Percentiles rank a stretch among this genome's conserved stretches.
Conservation (phyloP, 1,140 invertebrate species). For the Bombus waltoni region DNA sequence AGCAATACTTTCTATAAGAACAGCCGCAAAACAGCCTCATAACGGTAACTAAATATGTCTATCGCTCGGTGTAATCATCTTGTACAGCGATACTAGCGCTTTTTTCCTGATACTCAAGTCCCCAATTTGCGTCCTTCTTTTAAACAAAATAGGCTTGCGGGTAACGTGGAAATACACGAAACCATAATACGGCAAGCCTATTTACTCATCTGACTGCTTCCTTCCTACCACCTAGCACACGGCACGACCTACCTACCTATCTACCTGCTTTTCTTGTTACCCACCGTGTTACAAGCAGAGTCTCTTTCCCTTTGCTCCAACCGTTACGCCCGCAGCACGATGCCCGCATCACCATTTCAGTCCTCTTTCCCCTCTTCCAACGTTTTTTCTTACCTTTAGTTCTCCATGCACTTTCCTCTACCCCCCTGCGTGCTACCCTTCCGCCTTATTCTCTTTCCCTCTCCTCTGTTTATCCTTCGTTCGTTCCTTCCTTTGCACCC, state of each 20-base stretch:
- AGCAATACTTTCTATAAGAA: background rate
- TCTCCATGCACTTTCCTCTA: slow-evolving; percentile 9
- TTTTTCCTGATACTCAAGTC: background rate
- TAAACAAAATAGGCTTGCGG: background rate
- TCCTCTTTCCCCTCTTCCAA: slow-evolving; percentile 18
- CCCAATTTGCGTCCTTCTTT: background rate
- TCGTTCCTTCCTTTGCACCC: background rate
- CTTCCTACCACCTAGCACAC: background rate
- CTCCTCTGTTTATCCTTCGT: background rate
- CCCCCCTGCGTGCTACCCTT: slow-evolving; percentile 25
- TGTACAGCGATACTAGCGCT: background rate
- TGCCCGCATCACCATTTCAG: slow-evolving; percentile 48
- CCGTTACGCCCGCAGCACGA: slow-evolving; percentile 54
- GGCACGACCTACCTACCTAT: slow-evolving; percentile 28
- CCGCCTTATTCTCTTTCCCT: background rate
- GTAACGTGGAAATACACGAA: slow-evolving; percentile 18
- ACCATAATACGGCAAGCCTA: slow-evolving; percentile 18
- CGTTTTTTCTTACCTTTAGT: slow-evolving; percentile 3
- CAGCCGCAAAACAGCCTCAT: background rate
- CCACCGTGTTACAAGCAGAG: background rate
- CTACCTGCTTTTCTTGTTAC: slow-evolving; percentile 29
- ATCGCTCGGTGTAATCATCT: slow-evolving; percentile 52
- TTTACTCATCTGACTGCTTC: slow-evolving; percentile 25
- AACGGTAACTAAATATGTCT: slow-evolving; percentile 47
- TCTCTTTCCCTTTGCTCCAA: slow-evolving; percentile 52